Evolutionary conservation across 2,797 vertebrate species (phyloP).

Genomic region (Thaleichthys pacificus): DNA sequence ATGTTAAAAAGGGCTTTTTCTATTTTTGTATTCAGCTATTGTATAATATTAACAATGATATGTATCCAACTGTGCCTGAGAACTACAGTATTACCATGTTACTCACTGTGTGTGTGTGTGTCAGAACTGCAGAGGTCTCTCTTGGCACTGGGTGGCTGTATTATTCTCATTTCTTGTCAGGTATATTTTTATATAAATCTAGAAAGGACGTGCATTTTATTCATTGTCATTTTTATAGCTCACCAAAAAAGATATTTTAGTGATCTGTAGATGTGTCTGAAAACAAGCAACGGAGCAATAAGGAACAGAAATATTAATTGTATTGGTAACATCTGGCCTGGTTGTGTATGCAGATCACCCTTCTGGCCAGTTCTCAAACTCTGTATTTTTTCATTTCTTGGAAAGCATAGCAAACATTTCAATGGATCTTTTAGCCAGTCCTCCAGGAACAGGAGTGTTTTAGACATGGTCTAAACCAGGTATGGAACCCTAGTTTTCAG

Average conservation of each 20-base stretch:
- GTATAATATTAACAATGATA: slow-evolving; percentile 18
- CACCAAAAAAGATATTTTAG: neutral
- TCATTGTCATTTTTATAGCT: slow-evolving; percentile 14
- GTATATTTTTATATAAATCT: slow-evolving; percentile 27
- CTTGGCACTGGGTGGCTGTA: slow-evolving; percentile 14
- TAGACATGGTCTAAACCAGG: neutral
- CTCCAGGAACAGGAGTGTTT: slow-evolving; percentile 18
- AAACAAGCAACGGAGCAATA: neutral
- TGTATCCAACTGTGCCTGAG: slow-evolving; percentile 31
- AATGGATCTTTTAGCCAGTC: slow-evolving; percentile 5
- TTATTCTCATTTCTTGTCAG: slow-evolving; percentile 17
- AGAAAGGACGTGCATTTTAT: slow-evolving; percentile 25
- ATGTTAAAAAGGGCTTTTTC: slow-evolving; percentile 20
- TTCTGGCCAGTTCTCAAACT: neutral
- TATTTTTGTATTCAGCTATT: slow-evolving; percentile 37
- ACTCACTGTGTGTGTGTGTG: slow-evolving; percentile 14
- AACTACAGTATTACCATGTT: slow-evolving; percentile 49
- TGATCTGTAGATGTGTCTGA: neutral
- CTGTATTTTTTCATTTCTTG: neutral
- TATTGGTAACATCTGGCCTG: slow-evolving; percentile 11
- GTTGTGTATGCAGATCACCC: neutral
- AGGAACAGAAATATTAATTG: neutral
- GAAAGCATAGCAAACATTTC: neutral
- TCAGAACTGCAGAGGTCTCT: slow-evolving; percentile 22
- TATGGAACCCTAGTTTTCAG: no score